Evolutionary conservation across 2,797 vertebrate genomes (phyloP).

Genomic region (Channallabes apus): DNA sequence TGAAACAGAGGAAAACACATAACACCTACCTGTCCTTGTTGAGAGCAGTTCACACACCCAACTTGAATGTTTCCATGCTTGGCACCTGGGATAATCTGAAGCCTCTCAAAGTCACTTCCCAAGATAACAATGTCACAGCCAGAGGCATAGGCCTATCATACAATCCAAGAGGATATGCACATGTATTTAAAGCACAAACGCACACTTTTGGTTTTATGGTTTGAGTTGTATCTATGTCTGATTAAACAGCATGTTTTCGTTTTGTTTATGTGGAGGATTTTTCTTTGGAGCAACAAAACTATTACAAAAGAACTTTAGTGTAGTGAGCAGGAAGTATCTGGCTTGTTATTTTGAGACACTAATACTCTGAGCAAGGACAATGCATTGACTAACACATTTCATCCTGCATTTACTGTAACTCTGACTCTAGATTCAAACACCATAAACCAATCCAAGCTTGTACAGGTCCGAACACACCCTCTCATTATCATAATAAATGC

Average conservation of each 20-base stretch:
- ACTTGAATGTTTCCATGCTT: constrained; percentile 98
- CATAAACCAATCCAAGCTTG: neutral
- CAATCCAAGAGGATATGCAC: constrained; percentile 40
- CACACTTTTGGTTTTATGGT: too few relatives aligned
- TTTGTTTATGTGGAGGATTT: too few relatives aligned
- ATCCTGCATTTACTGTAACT: neutral
- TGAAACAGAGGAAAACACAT: neutral
- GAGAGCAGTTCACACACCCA: constrained; percentile 93
- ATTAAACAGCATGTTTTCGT: too few relatives aligned
- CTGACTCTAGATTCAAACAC: neutral
- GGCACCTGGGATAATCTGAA: constrained; percentile 96
- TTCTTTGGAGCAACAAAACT: neutral
- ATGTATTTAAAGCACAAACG: constrained; percentile 1
- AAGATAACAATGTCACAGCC: constrained; percentile 97
- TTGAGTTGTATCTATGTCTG: too few relatives aligned
- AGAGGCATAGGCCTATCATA: constrained; percentile 89
- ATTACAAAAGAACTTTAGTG: neutral
- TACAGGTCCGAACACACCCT: neutral
- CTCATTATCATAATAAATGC: neutral
- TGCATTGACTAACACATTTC: neutral
- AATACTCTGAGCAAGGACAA: too few relatives aligned
- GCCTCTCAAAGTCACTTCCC: constrained; percentile 94
- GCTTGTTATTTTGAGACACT: neutral
- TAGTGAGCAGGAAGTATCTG: neutral
- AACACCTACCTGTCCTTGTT: constrained; percentile 87